Percentiles rank a stretch among this genome's conserved stretches.
Evolutionary conservation across 2,113 vertebrate species (phyloP).

Genomic region (Poeciliopsis prolifica): DNA sequence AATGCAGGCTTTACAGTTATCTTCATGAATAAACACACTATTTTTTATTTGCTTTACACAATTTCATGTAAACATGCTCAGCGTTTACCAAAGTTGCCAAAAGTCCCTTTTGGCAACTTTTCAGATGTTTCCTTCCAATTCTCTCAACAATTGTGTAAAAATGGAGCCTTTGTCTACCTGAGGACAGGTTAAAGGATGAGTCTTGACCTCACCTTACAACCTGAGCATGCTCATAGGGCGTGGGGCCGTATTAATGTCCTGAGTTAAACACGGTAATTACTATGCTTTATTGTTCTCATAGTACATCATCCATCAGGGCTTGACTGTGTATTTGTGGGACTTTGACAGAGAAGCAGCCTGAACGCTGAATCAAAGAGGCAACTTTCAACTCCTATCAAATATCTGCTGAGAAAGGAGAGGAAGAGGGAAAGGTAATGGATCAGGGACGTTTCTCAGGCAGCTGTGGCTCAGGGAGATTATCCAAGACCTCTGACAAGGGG

Average conservation of each 20-base stretch:
- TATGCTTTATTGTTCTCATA: constrained; percentile 33
- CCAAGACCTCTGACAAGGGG: too few relatives aligned
- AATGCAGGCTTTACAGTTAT: constrained; percentile 24
- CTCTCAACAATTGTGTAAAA: background rate
- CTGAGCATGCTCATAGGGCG: constrained; percentile 3
- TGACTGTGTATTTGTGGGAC: constrained; percentile 9
- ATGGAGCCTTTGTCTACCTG: background rate
- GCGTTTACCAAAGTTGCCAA: too few relatives aligned
- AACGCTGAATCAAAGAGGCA: constrained; percentile 39
- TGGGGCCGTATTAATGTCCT: constrained; percentile 48
- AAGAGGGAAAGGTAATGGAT: constrained; percentile 18
- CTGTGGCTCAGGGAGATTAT: background rate
- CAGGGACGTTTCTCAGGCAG: constrained; percentile 8
- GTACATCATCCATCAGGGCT: constrained; percentile 36
- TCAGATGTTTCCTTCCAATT: background rate
- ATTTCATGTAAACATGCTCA: background rate
- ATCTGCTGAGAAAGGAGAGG: constrained; percentile 54
- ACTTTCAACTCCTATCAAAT: constrained; percentile 81
- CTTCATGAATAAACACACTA: background rate
- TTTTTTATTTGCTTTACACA: background rate
- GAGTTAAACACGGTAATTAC: constrained; percentile 40
- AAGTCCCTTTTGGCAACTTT: background rate
- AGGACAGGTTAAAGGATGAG: constrained; percentile 9
- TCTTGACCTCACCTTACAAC: constrained; percentile 27
- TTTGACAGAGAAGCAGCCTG: background rate